Conservation (phyloP, 2,797 vertebrate genomes). For the Pantherophis vulpinus region DNA sequence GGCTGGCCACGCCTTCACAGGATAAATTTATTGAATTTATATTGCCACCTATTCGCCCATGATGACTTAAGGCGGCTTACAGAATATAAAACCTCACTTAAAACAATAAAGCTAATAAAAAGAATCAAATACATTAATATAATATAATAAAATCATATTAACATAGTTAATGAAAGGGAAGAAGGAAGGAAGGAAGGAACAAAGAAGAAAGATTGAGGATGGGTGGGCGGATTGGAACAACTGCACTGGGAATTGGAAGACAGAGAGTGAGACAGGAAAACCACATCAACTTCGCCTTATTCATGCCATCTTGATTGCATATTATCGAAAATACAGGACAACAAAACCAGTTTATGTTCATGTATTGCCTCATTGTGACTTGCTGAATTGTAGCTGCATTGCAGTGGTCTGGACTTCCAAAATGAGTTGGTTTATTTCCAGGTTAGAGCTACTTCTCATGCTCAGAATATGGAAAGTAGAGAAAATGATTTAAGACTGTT, state of each 20-base stretch:
- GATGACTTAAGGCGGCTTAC: too few relatives aligned
- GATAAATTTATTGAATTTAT: too few relatives aligned
- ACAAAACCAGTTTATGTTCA: not conserved
- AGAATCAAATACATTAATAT: too few relatives aligned
- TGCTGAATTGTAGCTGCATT: not conserved
- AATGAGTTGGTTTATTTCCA: not conserved
- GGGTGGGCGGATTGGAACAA: not conserved
- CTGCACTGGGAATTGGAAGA: not conserved
- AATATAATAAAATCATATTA: too few relatives aligned
- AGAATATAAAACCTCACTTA: too few relatives aligned
- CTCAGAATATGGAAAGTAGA: not conserved
- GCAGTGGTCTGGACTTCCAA: not conserved
- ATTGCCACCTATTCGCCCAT: too few relatives aligned
- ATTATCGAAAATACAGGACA: not conserved
- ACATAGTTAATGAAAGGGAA: not conserved
- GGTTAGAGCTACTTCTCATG: not conserved
- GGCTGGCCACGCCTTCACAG: too few relatives aligned
- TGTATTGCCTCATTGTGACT: not conserved
- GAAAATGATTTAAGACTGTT: not conserved
- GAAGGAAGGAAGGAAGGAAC: not conserved
- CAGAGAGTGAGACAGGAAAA: not conserved
- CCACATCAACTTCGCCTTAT: not conserved
- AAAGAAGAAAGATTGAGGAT: not conserved
- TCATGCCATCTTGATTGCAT: not conserved
- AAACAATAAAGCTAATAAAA: too few relatives aligned